Conservation (phyloP, 1,140 invertebrate species). For the Wiebesia pumilae region DNA sequence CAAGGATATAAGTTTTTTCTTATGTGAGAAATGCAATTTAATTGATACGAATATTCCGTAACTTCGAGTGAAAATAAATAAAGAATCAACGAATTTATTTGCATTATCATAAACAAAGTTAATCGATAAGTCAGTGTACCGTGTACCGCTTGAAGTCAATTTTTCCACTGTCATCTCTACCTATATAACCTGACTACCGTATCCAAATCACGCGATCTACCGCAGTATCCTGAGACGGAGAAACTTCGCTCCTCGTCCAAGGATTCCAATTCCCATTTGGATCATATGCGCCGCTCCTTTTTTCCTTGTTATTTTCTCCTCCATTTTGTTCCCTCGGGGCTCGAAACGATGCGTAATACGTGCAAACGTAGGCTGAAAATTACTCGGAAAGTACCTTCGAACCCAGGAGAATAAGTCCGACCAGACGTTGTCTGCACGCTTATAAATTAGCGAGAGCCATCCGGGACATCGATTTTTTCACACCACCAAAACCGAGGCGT, state of each 20-base stretch:
- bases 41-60: too few relatives aligned
- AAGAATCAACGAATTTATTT: too few relatives aligned
- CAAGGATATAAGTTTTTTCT: too few relatives aligned
- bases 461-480: too few relatives aligned
- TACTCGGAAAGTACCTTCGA: neutral
- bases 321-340: neutral
- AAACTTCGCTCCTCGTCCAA: neutral
- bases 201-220: neutral
- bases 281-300: neutral
- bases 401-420: neutral
- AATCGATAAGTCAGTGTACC: too few relatives aligned
- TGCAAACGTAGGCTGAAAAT: neutral
- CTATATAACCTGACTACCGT: neutral
- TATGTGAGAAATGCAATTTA: too few relatives aligned
- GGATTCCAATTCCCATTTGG: slow-evolving; percentile 1
- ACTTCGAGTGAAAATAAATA: too few relatives aligned
- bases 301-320: neutral
- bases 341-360: neutral
- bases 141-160: too few relatives aligned
- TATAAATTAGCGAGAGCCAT: too few relatives aligned
- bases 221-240: neutral
- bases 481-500: too few relatives aligned
- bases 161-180: neutral
- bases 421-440: neutral
- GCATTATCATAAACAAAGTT: too few relatives aligned